phyloP scores from a whole-genome alignment of 2,113 vertebrate species.

The Ornithorhynchus anatinus region DNA sequence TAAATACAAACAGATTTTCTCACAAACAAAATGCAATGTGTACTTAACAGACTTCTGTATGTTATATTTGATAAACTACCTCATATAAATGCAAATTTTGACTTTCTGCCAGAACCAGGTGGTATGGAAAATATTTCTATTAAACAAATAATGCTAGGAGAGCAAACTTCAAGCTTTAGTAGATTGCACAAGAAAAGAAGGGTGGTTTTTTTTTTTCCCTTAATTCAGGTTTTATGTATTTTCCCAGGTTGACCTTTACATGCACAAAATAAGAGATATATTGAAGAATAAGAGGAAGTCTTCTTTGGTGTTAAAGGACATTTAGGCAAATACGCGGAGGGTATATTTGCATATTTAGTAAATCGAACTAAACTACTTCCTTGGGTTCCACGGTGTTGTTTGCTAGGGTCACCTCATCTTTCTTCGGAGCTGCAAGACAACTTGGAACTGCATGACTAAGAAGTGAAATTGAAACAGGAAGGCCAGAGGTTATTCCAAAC shows the following conservation, averaged over 20 bases:
- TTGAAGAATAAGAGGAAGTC: conserved; percentile 1
- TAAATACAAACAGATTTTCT: conserved; percentile 88
- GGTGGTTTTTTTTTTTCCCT: no score
- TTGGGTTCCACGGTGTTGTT: not conserved
- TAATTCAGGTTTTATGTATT: conserved; percentile 52
- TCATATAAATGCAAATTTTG: conserved; percentile 90
- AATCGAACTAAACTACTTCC: conserved; percentile 1
- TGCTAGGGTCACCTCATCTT: conserved; percentile 14
- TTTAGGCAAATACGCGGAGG: not conserved
- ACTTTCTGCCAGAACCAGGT: conserved; percentile 87
- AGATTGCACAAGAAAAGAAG: conserved; percentile 50
- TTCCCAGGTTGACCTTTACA: conserved; percentile 56
- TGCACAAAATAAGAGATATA: conserved; percentile 49
- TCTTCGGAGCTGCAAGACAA: not conserved
- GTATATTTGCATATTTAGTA: conserved; percentile 1
- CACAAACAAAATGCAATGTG: conserved; percentile 86
- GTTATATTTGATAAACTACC: conserved; percentile 87
- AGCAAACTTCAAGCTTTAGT: conserved; percentile 72
- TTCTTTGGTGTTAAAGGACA: conserved; percentile 19
- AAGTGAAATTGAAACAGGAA: conserved; percentile 4
- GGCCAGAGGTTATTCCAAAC: not conserved
- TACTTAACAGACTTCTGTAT: conserved; percentile 86
- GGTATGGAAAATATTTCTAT: conserved; percentile 84
- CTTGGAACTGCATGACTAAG: not conserved
- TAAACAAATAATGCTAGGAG: conserved; percentile 83